Conservation (phyloP, 2,797 vertebrate genomes). For the Gephyroberyx darwinii region DNA sequence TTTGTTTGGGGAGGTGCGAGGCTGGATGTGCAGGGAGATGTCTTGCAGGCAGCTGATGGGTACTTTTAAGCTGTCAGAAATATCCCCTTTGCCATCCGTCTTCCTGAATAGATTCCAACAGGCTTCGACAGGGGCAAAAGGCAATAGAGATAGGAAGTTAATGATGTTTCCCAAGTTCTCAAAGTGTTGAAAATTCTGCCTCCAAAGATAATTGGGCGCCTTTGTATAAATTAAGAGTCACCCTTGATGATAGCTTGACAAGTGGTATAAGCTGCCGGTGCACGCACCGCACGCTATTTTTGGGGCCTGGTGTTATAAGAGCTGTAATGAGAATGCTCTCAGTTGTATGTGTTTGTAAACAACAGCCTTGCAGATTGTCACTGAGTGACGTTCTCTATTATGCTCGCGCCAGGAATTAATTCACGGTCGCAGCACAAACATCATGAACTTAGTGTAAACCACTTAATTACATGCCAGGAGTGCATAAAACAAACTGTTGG, state of each 20-base stretch:
- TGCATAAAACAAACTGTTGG: slow-evolving; percentile 42
- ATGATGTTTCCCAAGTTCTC: slow-evolving; percentile 53
- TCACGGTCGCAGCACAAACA: slow-evolving; percentile 47
- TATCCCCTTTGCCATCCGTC: slow-evolving; percentile 63
- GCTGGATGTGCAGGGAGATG: slow-evolving; percentile 84
- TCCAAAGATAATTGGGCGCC: slow-evolving; percentile 56
- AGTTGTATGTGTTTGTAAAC: slow-evolving; percentile 66
- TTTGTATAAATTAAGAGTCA: slow-evolving; percentile 62
- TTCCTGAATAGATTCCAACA: slow-evolving; percentile 59
- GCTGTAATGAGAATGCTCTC: slow-evolving; percentile 56
- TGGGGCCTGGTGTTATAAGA: slow-evolving; percentile 20
- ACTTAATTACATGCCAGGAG: slow-evolving; percentile 59
- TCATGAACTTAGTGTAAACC: slow-evolving; percentile 50
- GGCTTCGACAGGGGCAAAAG: slow-evolving; percentile 56
- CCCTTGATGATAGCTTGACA: slow-evolving; percentile 44
- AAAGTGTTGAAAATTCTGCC: slow-evolving; percentile 43
- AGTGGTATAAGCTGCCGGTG: slow-evolving; percentile 31
- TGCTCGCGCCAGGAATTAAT: slow-evolving; percentile 37
- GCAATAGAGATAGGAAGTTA: slow-evolving; percentile 53
- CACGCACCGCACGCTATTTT: slow-evolving; percentile 40
- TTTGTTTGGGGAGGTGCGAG: slow-evolving; percentile 87
- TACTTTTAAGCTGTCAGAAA: slow-evolving; percentile 83
- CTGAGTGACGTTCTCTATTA: slow-evolving; percentile 27
- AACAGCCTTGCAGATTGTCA: slow-evolving; percentile 52
- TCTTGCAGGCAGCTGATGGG: slow-evolving; percentile 78